Base-by-base conservation (phyloP, 2,888 invertebrate species). In the Drosophila ustulata region DNA sequence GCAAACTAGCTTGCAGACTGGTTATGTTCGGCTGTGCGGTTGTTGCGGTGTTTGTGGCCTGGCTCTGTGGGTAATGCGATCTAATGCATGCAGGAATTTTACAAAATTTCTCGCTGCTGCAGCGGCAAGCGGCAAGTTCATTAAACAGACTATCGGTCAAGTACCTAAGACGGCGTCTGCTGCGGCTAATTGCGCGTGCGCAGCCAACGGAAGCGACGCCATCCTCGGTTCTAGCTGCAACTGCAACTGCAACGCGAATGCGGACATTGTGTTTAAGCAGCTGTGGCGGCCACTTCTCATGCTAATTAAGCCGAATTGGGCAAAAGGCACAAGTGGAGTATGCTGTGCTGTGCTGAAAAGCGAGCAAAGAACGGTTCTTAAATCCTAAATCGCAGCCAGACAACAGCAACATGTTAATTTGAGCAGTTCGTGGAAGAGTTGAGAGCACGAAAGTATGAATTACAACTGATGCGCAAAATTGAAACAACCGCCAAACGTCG, bases 391-490 rank as follows among this genome's bases (percentile, higher is more conserved):
- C 71, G 87, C 55, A 70, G 11, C 74, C 71, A 77, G 66, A 45
- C 63, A 64, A 65, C 76, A 49, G 70, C 88, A 82, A 86, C 83
- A 85, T 86, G 89, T 86, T 88, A 88, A 86, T 88, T 88, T 87
- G 41, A 82, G 70, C 79, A 81, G 83, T 86, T 86, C 89, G 89
- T 86, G 85, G 85, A 86, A 86, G 84, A 82, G 78, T 80, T 71
- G 71, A 74, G 63, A 75, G 65, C 83, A 83, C 62, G 76, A 78
- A 84, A 81, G 89, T 80, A 87, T 86, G 86, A 89, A 87, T 87
- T 87, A 87, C 86, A 87, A 87, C 88, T 87, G 86, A 87, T 89
- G 86, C 86, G 86, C 67, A 85, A 89, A 89, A 89, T 89, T 89
- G 85, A 79, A 77, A 82, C 66, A 28, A 41, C 82, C 80, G 77